Conservation (phyloP, 64 coral and sea anemone species). For the Pocillopora verrucosa region DNA sequence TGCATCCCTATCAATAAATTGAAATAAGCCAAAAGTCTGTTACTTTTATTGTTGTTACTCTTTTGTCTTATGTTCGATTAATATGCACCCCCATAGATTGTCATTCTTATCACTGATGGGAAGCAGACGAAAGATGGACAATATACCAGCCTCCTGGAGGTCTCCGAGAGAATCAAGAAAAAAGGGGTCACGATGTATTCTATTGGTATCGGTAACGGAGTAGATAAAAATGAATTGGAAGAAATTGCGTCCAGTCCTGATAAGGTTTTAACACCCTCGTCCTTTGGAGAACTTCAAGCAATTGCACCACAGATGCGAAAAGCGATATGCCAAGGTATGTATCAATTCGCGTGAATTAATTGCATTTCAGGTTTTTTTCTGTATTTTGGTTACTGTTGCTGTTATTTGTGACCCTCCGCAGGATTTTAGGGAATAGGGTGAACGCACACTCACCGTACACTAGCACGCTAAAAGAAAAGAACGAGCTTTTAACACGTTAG, state of each 20-base stretch:
- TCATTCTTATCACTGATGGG: slow-evolving; percentile 50
- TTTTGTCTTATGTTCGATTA: neutral
- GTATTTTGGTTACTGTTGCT: too few species aligned
- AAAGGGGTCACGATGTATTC: slow-evolving; percentile 27
- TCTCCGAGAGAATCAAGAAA: slow-evolving; percentile 42
- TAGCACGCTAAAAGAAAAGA: too few species aligned
- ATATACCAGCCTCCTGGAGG: neutral
- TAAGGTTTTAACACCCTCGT: slow-evolving; percentile 7
- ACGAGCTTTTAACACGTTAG: too few species aligned
- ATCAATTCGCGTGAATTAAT: neutral
- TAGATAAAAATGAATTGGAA: slow-evolving; percentile 14
- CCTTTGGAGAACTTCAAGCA: slow-evolving; percentile 2
- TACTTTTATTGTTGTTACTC: too few species aligned
- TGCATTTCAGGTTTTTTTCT: too few species aligned
- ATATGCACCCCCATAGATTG: neutral
- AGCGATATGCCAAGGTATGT: neutral
- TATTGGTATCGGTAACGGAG: slow-evolving; percentile 21
- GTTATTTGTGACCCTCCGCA: too few species aligned
- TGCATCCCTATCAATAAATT: too few species aligned
- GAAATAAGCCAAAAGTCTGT: too few species aligned
- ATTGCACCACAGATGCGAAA: neutral
- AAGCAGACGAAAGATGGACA: slow-evolving; percentile 30
- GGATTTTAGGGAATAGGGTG: too few species aligned
- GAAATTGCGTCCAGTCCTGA: slow-evolving; percentile 25
- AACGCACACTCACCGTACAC: too few species aligned